Conservation (phyloP, 1,140 invertebrate species). For the Aphidius gifuensis region DNA sequence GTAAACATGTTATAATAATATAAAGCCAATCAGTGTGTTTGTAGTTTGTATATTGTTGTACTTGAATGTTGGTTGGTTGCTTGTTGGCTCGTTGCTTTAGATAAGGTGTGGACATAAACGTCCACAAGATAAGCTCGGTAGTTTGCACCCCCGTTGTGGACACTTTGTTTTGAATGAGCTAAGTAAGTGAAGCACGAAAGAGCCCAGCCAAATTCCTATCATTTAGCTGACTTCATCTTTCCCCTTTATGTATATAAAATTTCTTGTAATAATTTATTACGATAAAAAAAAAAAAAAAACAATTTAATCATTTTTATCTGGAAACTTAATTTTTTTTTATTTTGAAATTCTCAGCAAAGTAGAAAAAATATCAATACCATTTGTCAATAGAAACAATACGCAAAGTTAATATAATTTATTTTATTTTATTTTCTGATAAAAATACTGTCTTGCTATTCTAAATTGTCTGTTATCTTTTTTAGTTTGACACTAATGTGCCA, state of each 20-base stretch:
- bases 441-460: conserved; percentile 43
- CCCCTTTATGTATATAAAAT: too few relatives aligned
- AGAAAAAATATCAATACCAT: background rate
- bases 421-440: conserved; percentile 22
- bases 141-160: conserved; percentile 54
- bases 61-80: conserved; percentile 34
- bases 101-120: conserved; percentile 54
- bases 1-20: too few relatives aligned
- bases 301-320: conserved; percentile 7
- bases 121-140: conserved; percentile 48
- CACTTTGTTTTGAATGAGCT: conserved; percentile 52
- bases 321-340: background rate
- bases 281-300: background rate
- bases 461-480: conserved; percentile 45
- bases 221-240: too few relatives aligned
- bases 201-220: conserved; percentile 18
- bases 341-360: too few relatives aligned
- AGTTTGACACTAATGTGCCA: conserved; percentile 47
- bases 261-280: background rate
- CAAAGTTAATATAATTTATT: too few relatives aligned
- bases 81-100: conserved; percentile 24
- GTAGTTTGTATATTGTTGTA: background rate
- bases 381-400: background rate
- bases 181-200: conserved; percentile 25
- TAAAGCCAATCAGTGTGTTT: conserved; percentile 1